Evolutionary conservation across 2,113 vertebrate genomes (phyloP).

Genomic region (Spilogale gracilis): DNA sequence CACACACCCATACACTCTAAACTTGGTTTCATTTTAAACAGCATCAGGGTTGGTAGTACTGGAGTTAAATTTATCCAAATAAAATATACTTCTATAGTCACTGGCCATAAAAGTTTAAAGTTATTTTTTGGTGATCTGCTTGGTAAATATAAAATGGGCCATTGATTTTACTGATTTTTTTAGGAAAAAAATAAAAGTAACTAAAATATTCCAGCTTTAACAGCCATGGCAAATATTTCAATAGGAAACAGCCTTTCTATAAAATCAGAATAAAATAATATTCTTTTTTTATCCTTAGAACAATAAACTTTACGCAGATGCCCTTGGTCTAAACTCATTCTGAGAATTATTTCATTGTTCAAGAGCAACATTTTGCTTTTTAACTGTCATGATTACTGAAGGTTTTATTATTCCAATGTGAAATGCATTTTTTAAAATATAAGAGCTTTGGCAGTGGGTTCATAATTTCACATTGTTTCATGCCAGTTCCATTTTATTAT

Average conservation of each 20-base stretch:
- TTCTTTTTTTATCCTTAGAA: background rate
- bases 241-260: background rate
- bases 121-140: slow-evolving; percentile 64
- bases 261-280: slow-evolving; percentile 44
- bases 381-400: background rate
- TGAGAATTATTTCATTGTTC: background rate
- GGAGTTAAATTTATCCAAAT: background rate
- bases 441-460: background rate
- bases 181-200: slow-evolving; percentile 37
- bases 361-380: background rate
- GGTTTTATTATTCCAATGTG: slow-evolving; percentile 39
- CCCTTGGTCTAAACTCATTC: background rate
- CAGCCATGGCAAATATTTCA: slow-evolving; percentile 19
- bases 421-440: background rate
- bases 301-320: background rate
- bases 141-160: slow-evolving; percentile 51
- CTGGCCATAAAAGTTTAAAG: slow-evolving; percentile 62
- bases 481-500: slow-evolving; percentile 4
- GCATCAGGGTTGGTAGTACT: background rate
- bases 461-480: slow-evolving; percentile 52
- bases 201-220: background rate
- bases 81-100: slow-evolving; percentile 35
- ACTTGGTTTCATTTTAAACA: slow-evolving; percentile 2
- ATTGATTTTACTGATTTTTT: background rate
- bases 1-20: background rate